Base-by-base conservation (phyloP, 2,797 vertebrate species). In the Allobates femoralis region DNA sequence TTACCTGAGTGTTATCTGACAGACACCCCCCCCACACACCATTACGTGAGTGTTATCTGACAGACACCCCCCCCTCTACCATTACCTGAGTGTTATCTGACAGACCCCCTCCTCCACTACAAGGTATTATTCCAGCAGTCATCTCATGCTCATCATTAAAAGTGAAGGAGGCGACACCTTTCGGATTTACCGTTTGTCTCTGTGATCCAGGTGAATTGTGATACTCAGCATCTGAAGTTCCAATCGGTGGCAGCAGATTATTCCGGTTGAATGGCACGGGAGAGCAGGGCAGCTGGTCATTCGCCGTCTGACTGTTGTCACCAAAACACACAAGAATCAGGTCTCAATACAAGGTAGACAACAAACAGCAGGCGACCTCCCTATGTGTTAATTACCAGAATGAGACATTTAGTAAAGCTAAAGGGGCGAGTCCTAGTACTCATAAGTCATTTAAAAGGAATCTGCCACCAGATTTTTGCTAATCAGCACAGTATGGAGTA, bases 231-330 rank as follows among this genome's bases (percentile, higher is more conserved):
- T 94, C 94, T 81, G 91, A 92, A 6, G 92, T 89, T 84, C 93
- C 89, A 79, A 99, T 99, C 71, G 98, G 98, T 10, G 98, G 98
- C 3, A 99, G 96, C n/a, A 97, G 94, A 3, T 96, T 95, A 90
- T 98, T 98, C 89, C 96, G 95, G 90, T 94, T 96, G 46, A 97
- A 93, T 23, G 93, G 93, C 91, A 96, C 92, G 28, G 93, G 91
- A 12, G 97, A 95, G 84, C 96, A 96, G 3, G 92, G 93, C 80
- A 97, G 90, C 1, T 93, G 94, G 90, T 98, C 95, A 0, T 92
- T 95, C 73, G 94, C 94, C 3, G 92, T 94, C 37, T 92, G 92
- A 84, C 98, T 99, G 93, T 87, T 60, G n/a, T 50, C 81, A 73
- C 53, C 50, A 55, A 81, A 46, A 86, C 3, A 51, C 14, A 85